Evolutionary conservation across 1,140 invertebrate genomes (phyloP), one percentile per base, ranked within the genome.

Genomic region (Heliconius himera): DNA sequence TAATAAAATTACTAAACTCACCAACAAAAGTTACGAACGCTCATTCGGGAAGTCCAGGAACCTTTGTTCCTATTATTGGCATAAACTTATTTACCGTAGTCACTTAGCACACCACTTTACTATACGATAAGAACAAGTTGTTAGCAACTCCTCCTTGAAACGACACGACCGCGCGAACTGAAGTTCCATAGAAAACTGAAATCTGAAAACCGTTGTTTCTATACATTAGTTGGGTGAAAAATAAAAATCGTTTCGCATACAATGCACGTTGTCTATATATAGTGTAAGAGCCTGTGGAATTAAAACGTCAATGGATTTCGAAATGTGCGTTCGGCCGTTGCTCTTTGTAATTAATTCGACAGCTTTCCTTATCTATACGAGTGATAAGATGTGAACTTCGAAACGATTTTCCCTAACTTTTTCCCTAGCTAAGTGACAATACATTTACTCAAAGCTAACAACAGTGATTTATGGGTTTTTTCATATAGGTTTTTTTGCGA

Each of bases 361-460:
- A 66, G 60, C 60, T 66, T 66, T 66, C 22, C 60, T 66, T 66
- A 66, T 66, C 60, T 66, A 9, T 3, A 66, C 22, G 8, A 29
- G 22, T 26, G 60, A 66, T 66, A 66, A 66, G 60, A 66, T 66
- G 60, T 29, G 60, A 66, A 29, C 60, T 66, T 66, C 60, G 11
- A 66, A 66, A 66, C 60, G 60, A 29, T 66, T 66, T 66, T 66
- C 1, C 60, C 26, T 66, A 66, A 66, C 60, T 66, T 66, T 66
- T 66, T 66, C 26, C 60, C 60, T 66, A 29, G 26, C 26, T 66
- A 29, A 66, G 9, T 66, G 60, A 66, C 26, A 18, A 26, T 66
- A 16, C 22, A 66, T 66, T 60, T 66, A 29, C 22, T 66, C 11
- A 4, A 26, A 29, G n/a, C 22, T 26, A 3, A 66, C 22, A 66